Percentiles rank a stretch among this genome's conserved stretches.
Evolutionary conservation across 2,797 vertebrate species (phyloP).

Genomic region (Pseudopleuronectes americanus): DNA sequence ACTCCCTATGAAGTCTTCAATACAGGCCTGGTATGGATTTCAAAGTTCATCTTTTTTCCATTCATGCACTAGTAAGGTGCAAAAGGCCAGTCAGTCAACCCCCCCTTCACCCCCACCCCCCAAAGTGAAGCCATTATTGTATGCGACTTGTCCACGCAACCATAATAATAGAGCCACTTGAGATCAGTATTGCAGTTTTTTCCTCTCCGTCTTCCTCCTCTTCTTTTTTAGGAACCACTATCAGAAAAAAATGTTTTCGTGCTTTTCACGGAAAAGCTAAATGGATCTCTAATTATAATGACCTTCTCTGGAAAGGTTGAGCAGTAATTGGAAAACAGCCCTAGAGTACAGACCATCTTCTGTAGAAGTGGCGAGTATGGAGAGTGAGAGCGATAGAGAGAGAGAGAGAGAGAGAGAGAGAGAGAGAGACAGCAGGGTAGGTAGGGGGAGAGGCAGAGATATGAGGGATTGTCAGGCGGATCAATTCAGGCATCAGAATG

Average conservation of each 20-base stretch:
- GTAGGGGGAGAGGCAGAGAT: slow-evolving; percentile 18
- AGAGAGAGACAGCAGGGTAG: slow-evolving; percentile 7
- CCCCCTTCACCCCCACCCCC: slow-evolving; percentile 32
- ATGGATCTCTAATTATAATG: slow-evolving; percentile 85
- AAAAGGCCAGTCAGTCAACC: slow-evolving; percentile 55
- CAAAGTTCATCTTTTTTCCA: slow-evolving; percentile 70
- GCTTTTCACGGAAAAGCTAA: slow-evolving; percentile 85
- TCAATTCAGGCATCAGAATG: slow-evolving; percentile 58
- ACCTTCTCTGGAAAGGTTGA: slow-evolving; percentile 82
- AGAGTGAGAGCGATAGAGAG: neutral
- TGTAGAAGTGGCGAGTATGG: slow-evolving; percentile 65
- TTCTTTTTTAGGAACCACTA: slow-evolving; percentile 77
- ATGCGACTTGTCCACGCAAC: slow-evolving; percentile 81
- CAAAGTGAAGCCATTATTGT: slow-evolving; percentile 84
- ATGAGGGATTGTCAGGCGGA: slow-evolving; percentile 36
- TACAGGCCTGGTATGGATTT: slow-evolving; percentile 67
- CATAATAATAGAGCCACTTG: slow-evolving; percentile 91
- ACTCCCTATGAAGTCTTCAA: slow-evolving; percentile 47
- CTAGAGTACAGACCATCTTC: slow-evolving; percentile 74
- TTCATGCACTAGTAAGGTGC: slow-evolving; percentile 73
- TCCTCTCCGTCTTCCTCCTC: slow-evolving; percentile 40
- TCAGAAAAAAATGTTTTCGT: slow-evolving; percentile 86
- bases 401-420: slow-evolving; percentile 14
- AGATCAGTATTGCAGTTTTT: slow-evolving; percentile 71
- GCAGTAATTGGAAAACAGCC: slow-evolving; percentile 82